These are phyloP conservation scores for Notoglanidium macrostoma DNA, from an alignment of 2,797 vertebrate species.

Conservation along the genomic window DNA sequence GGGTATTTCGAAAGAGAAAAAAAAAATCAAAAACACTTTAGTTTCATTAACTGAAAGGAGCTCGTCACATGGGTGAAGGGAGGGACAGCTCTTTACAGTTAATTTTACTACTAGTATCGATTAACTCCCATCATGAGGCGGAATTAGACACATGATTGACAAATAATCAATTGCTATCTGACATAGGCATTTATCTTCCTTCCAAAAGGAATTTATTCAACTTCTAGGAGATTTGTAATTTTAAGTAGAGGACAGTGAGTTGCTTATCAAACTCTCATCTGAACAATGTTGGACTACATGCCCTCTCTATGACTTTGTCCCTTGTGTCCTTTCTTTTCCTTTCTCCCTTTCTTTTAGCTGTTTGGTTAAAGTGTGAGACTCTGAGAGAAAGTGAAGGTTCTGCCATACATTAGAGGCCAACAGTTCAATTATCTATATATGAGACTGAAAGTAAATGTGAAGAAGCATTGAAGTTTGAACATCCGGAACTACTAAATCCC, in stretches of 20 bases:
- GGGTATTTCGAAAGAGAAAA: not conserved
- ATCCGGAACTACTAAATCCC: constrained; percentile 70
- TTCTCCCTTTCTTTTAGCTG: not conserved
- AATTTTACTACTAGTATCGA: constrained; percentile 52
- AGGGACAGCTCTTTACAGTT: constrained; percentile 37
- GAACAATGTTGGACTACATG: constrained; percentile 12
- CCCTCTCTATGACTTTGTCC: constrained; percentile 14
- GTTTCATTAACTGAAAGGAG: constrained; percentile 15
- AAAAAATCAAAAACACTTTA: constrained; percentile 5
- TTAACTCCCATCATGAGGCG: constrained; percentile 36
- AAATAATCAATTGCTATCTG: constrained; percentile 54
- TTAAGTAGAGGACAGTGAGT: constrained; percentile 43
- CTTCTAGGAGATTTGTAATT: constrained; percentile 34
- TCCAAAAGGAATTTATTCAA: constrained; percentile 41
- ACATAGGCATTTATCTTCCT: constrained; percentile 54
- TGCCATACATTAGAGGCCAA: constrained; percentile 33
- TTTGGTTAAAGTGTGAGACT: not conserved
- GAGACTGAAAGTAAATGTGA: constrained; percentile 38
- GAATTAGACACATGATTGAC: constrained; percentile 57
- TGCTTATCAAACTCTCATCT: constrained; percentile 42
- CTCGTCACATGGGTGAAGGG: constrained; percentile 7
- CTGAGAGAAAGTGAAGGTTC: constrained; percentile 1
- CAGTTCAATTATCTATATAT: constrained; percentile 6
- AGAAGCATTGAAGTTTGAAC: constrained; percentile 41
- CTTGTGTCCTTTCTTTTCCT: constrained; percentile 8